Percentiles rank a stretch among this genome's conserved stretches.
phyloP scores from a whole-genome alignment of 2,888 invertebrate genomes.

The Ceratothoa steindachneri region DNA sequence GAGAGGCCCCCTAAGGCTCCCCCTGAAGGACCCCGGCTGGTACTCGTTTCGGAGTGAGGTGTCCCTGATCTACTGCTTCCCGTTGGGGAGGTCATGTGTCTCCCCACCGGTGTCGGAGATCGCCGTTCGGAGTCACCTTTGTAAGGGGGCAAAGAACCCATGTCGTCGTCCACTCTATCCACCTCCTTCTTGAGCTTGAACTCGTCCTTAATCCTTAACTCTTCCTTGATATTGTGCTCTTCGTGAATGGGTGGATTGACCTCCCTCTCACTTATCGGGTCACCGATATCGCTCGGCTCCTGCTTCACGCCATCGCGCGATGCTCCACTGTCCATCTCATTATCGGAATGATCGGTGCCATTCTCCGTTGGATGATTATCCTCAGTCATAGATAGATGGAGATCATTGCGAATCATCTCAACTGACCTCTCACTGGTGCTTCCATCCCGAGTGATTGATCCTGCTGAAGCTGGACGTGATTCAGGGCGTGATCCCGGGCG shows the following conservation, averaged over 20 bases:
- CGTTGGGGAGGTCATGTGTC: constrained; percentile 36
- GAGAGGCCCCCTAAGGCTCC: constrained; percentile 30
- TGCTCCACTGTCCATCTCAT: constrained; percentile 27
- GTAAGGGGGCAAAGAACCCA: background rate
- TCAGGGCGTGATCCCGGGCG: constrained; percentile 31
- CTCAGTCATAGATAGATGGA: constrained; percentile 11
- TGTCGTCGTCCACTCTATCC: constrained; percentile 22
- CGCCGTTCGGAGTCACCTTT: constrained; percentile 23
- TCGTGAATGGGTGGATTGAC: constrained; percentile 30
- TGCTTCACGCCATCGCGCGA: constrained; percentile 34
- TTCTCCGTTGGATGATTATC: constrained; percentile 36
- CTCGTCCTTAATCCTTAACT: constrained; percentile 44
- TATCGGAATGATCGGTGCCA: constrained; percentile 46
- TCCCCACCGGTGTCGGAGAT: constrained; percentile 27
- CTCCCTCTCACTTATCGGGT: constrained; percentile 35
- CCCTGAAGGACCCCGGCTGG: background rate
- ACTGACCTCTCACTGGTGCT: constrained; percentile 44
- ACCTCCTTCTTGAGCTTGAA: constrained; percentile 39
- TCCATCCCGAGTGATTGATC: constrained; percentile 42
- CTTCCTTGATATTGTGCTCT: constrained; percentile 45
- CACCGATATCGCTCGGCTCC: constrained; percentile 32
- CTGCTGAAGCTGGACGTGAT: constrained; percentile 34
- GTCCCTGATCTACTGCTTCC: constrained; percentile 46
- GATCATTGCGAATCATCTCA: constrained; percentile 37
- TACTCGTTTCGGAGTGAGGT: constrained; percentile 44